phyloP scores from a whole-genome alignment of 2,113 vertebrate genomes.

The Rallus limicola region DNA sequence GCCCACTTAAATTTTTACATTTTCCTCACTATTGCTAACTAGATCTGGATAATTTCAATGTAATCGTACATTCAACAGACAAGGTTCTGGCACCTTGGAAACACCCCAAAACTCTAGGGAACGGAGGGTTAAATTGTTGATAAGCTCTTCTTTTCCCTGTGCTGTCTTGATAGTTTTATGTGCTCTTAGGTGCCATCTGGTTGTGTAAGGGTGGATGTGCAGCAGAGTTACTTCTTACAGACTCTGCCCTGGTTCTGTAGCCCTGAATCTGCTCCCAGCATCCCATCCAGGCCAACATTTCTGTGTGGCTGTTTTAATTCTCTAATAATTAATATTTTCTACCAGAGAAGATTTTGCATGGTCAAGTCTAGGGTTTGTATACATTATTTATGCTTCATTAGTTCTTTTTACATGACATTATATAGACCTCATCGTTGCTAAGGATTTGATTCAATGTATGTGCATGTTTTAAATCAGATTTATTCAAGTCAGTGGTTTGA shows the following conservation, averaged over 20 bases:
- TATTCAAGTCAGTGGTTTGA: neutral
- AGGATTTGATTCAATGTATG: neutral
- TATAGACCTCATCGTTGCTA: accelerated
- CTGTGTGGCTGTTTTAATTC: neutral
- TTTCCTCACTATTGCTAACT: neutral
- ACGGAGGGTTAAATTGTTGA: neutral
- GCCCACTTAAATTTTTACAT: neutral
- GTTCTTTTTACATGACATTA: neutral
- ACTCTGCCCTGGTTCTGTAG: neutral
- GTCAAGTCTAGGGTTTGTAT: neutral
- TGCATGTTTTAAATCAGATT: neutral
- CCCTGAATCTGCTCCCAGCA: neutral
- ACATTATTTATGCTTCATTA: neutral
- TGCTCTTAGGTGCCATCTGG: neutral
- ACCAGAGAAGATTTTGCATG: neutral
- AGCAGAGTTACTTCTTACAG: neutral
- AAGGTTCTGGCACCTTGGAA: neutral
- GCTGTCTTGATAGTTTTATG: neutral
- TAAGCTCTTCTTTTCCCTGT: neutral
- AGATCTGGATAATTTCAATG: neutral
- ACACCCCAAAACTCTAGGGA: neutral
- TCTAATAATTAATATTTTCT: neutral
- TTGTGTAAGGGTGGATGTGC: neutral
- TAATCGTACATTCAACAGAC: neutral
- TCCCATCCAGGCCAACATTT: neutral